Base-by-base conservation (phyloP, 2,113 vertebrate species). In the Equus quagga region DNA sequence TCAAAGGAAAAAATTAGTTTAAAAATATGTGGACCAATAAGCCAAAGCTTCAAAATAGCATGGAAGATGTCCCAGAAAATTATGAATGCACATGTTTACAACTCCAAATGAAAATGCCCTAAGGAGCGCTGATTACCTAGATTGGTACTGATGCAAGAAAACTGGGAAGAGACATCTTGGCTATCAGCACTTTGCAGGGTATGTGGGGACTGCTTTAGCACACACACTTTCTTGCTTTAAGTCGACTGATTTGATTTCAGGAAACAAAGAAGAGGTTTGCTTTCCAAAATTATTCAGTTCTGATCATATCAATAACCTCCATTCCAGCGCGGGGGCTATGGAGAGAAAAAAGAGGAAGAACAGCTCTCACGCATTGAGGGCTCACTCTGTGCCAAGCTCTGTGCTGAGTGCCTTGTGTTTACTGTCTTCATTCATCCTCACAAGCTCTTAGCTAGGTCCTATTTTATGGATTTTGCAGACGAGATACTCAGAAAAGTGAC, bases 51-150 rank as follows among this genome's bases (percentile, higher is more conserved):
- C 79, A 79, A 65, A 95, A 87, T 3, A 7, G 14, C 8, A 2
- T 85, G 91, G 69, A 91, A 89, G 44, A 62, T 2, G 4, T 69
- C 85, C 93, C 96, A 79, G 89, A 91, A 89, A 97, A 91, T 80
- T 64, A 73, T 2, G 54, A 85, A 49, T 21, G 3, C 17, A 24
- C 14, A 70, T 6, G 46, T 56, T 86, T 78, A 89, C 17, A 65
- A 65, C 5, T 88, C 58, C 65, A 78, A 94, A 73, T 82, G 64
- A 75, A 95, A 97, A 83, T 21, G 31, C n/a, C n/a, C 21, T 19
- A n/a, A 13, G 26, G 60, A 60, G 7, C 10, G 82, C 81, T 89
- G 24, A 84, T 75, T 73, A 70, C 80, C 46, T 54, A 51, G 36
- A 70, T 78, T 11, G 6, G 36, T 46, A 73, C 10, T 13, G 46